Base-by-base conservation (phyloP, 2,888 invertebrate species). In the Diloba caeruleocephala region DNA sequence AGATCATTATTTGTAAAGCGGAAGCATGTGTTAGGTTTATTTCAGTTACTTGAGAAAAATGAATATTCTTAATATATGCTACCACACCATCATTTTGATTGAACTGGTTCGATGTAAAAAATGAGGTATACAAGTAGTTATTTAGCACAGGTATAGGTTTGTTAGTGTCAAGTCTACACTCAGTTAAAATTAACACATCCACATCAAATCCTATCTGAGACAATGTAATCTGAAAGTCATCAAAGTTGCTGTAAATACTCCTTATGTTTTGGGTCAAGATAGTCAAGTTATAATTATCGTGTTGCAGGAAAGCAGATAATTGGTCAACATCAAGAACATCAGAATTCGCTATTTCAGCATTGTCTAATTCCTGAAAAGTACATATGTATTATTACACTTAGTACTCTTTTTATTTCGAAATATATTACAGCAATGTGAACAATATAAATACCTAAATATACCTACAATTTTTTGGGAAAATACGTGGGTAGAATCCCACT, bases 81-180 rank as follows among this genome's bases (percentile, higher is more conserved):
- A 46, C 45, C 0, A 46, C 37, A 1, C 45, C 45, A 9, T 46
- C 37, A 31, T 31, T 31, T 31, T 46, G 31, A n/a, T 46, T 46
- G 2, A 46, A 1, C 0, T 46, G 46, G 2, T 8, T 32, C 9
- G 25, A 12, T 1, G 38, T 46, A 9, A 1, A 9, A 23, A 10
- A 32, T 0, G 46, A 38, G 10, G 25, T 38, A 8, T 46, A 46
- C n/a, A n/a, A n/a, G n/a, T n/a, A n/a, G 3, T 32, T 26, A 3
- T 32, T 25, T 3, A 46, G 7, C 1, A 17, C 9, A 0, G 46
- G 46, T 13, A 38, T 1, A 1, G 15, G 46, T 38, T 38, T 46
- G 5, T 46, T 46, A 0, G 32, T 4, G 13, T 32, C 25, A 2
- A 42, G 13, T 25, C 42, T 25, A 10, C 42, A 42, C 8, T 45